Base-by-base conservation (phyloP, 2,797 vertebrate genomes). In the Bradypus variegatus region DNA sequence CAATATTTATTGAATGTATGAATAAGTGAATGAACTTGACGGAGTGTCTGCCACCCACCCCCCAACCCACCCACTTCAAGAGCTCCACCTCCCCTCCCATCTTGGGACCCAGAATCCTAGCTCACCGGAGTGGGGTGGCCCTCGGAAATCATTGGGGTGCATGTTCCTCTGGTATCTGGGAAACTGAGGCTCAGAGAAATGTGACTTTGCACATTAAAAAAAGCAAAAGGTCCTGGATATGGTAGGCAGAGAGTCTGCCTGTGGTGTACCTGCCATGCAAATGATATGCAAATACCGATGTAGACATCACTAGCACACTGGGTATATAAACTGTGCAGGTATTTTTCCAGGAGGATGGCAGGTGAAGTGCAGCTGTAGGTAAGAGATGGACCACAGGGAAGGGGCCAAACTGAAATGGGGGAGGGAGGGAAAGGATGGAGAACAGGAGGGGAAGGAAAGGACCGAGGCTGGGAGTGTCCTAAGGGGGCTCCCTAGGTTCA, bases 201-300 rank as follows among this genome's bases (percentile, higher is more conserved):
- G n/a, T 55, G 60, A 79, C 29, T 90, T 60, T 31, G 53, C 27
- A 15, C 55, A 15, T 2, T 14, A 38, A 21, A 81, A 53, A 91
- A 65, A 23, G 58, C n/a, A 65, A 60, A 31, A 77, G 58, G 23
- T 33, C 55, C 85, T 41, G 73, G 70, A 86, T 75, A 58, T 3
- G n/a, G 87, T 53, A 78, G 81, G 83, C 88, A 81, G 90, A 88
- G 86, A 81, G 45, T 50, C 48, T 88, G 85, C 84, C 75, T 78
- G n/a, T 4, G 1, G 27, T 15, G 16, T 36, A 53, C 41, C 2
- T 50, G 58, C 31, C 79, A 90, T 82, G 84, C 90, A 90, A 93
- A 93, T 92, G 6, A 2, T 38, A 91, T 90, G 77, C 77, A 95
- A 92, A 95, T 75, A 19, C 33, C 76, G 55, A 90, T 23, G 77